These are phyloP conservation scores for Gnathonemus longibarbis DNA, from an alignment of 2,113 vertebrate genomes.

Conservation along the genomic window DNA sequence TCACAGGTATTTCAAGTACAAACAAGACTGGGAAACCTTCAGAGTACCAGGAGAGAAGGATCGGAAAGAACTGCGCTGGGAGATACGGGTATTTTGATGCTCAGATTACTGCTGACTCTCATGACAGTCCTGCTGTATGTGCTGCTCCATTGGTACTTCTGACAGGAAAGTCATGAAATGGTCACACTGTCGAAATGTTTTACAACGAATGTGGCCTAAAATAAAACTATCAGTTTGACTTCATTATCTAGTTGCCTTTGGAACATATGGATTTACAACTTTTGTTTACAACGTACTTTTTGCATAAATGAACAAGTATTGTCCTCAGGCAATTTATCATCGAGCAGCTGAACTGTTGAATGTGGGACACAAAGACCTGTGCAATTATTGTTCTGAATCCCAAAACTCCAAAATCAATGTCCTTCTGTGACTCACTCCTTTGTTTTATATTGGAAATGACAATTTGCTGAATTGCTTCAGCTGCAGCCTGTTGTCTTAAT, in stretches of 20 bases:
- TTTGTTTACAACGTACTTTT: too few relatives aligned
- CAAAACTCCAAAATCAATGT: background rate
- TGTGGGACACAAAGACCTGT: background rate
- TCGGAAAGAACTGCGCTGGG: slow-evolving; percentile 51
- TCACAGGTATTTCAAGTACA: slow-evolving; percentile 66
- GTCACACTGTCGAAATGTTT: background rate
- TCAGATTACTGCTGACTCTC: background rate
- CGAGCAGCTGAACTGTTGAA: background rate
- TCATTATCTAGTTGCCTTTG: background rate
- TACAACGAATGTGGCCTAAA: background rate
- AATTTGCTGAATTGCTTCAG: background rate
- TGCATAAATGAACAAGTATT: background rate
- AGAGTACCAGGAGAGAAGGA: slow-evolving; percentile 60
- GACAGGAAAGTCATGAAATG: background rate
- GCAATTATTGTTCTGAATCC: background rate
- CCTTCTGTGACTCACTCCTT: background rate
- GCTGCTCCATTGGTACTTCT: background rate
- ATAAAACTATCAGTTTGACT: background rate
- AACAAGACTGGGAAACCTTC: slow-evolving; percentile 63
- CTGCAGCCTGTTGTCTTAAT: background rate
- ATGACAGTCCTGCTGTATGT: background rate
- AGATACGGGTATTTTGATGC: slow-evolving; percentile 52
- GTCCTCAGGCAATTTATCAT: background rate
- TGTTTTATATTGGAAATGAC: background rate
- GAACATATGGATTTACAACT: background rate